These are phyloP conservation scores for Cheilinus undulatus DNA, from an alignment of 2,113 vertebrate species.

Conservation along the genomic window DNA sequence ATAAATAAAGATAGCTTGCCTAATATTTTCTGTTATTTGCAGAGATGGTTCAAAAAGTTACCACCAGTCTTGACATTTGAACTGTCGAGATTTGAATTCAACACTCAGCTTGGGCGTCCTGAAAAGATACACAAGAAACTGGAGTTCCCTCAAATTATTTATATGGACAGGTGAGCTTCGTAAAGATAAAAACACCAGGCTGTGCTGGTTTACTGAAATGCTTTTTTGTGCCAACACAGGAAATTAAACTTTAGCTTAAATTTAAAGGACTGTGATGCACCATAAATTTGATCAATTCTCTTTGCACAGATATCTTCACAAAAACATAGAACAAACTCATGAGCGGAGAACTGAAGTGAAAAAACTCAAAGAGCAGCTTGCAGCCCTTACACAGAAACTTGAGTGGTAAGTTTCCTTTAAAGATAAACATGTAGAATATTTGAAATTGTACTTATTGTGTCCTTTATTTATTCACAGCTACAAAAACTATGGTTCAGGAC, in stretches of 20 bases:
- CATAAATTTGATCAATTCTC: not conserved
- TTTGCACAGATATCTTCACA: conserved; percentile 90
- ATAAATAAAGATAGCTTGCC: too few relatives aligned
- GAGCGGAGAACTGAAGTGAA: conserved; percentile 89
- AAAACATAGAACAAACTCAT: conserved; percentile 89
- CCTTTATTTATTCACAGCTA: conserved; percentile 82
- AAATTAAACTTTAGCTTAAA: too few relatives aligned
- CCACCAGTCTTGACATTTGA: conserved; percentile 97
- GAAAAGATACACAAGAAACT: conserved; percentile 99
- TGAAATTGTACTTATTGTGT: not conserved
- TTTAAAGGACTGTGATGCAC: too few relatives aligned
- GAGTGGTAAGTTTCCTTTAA: conserved; percentile 84
- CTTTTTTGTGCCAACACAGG: too few relatives aligned
- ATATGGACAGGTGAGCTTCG: conserved; percentile 94
- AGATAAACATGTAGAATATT: not conserved
- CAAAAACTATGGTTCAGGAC: conserved; percentile 92
- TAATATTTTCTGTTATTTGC: conserved; percentile 34
- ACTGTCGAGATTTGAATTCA: conserved; percentile 97
- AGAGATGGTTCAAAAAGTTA: conserved; percentile 98
- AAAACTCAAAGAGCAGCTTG: conserved; percentile 88
- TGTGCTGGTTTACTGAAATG: too few relatives aligned
- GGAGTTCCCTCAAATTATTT: conserved; percentile 94
- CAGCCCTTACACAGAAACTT: conserved; percentile 89
- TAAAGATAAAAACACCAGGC: too few relatives aligned
- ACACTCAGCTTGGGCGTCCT: conserved; percentile 95